Evolutionary conservation across 1,140 invertebrate species (phyloP).

Genomic region (Brachionus koreanus): DNA sequence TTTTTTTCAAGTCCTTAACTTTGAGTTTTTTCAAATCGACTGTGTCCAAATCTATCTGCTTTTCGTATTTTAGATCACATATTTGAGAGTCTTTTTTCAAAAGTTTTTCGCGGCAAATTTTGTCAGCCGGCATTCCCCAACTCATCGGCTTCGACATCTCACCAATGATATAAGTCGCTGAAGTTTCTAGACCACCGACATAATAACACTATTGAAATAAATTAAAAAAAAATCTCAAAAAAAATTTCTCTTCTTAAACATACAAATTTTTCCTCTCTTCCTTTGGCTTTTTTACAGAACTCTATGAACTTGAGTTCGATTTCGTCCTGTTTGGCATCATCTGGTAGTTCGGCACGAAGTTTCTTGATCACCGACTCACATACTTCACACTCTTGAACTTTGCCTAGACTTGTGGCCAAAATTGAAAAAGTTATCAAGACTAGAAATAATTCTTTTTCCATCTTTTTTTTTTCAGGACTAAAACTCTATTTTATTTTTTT

Average conservation of each 20-base stretch:
- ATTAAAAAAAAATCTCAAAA: background rate
- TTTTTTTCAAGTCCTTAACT: constrained; percentile 94
- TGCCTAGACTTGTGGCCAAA: background rate
- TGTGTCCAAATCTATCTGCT: constrained; percentile 89
- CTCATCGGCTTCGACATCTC: constrained; percentile 91
- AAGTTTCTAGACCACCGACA: constrained; percentile 87
- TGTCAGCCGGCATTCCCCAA: constrained; percentile 85
- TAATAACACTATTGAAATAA: constrained; percentile 80
- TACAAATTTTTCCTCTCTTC: constrained; percentile 90
- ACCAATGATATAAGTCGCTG: constrained; percentile 88
- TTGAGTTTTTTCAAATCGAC: constrained; percentile 95
- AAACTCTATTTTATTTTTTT: background rate
- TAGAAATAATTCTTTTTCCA: background rate
- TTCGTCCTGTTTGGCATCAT: constrained; percentile 50
- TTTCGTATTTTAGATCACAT: constrained; percentile 93
- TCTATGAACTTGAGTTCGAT: constrained; percentile 80
- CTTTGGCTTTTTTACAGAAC: constrained; percentile 77
- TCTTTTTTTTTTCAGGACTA: background rate
- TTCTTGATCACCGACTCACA: constrained; percentile 42
- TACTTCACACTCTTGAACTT: constrained; percentile 18
- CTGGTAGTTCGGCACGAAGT: constrained; percentile 3
- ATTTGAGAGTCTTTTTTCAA: constrained; percentile 90
- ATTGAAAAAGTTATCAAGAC: background rate
- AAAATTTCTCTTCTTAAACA: constrained; percentile 59
- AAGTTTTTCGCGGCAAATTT: constrained; percentile 86